These are phyloP conservation scores for Protonemura montana DNA, from an alignment of 2,888 invertebrate species.

Conservation along the genomic window DNA sequence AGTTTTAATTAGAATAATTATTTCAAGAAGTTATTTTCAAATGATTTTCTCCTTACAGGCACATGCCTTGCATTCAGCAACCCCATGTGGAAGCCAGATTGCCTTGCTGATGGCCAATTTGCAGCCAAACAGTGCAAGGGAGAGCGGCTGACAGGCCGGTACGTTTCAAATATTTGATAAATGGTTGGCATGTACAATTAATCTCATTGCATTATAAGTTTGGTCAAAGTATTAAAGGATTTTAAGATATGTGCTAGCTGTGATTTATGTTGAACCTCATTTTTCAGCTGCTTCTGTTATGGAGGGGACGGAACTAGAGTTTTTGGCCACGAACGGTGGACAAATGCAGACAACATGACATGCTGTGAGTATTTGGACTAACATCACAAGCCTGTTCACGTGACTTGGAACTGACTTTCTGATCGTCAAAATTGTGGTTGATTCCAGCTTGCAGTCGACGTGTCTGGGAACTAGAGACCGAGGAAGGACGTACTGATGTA, in stretches of 20 bases:
- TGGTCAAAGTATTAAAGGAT: no score
- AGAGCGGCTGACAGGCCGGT: constrained; percentile 68
- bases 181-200: constrained; percentile 29
- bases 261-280: no score
- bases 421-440: not conserved
- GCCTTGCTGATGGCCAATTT: constrained; percentile 67
- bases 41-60: not conserved
- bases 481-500: constrained; percentile 59
- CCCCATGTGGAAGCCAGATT: constrained; percentile 59
- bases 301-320: constrained; percentile 67
- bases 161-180: constrained; percentile 50
- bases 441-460: constrained; percentile 68
- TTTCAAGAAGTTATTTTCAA: no score
- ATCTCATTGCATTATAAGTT: no score
- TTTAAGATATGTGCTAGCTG: no score
- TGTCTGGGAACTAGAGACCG: constrained; percentile 63
- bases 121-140: constrained; percentile 74
- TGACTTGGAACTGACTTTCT: no score
- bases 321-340: constrained; percentile 71
- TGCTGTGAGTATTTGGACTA: constrained; percentile 65
- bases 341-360: constrained; percentile 67
- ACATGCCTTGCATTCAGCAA: not conserved
- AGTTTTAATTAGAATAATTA: no score
- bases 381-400: no score
- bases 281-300: constrained; percentile 71